These are phyloP conservation scores for Heterohyrax brucei DNA, from an alignment of 2,797 vertebrate species.

Conservation along the genomic window DNA sequence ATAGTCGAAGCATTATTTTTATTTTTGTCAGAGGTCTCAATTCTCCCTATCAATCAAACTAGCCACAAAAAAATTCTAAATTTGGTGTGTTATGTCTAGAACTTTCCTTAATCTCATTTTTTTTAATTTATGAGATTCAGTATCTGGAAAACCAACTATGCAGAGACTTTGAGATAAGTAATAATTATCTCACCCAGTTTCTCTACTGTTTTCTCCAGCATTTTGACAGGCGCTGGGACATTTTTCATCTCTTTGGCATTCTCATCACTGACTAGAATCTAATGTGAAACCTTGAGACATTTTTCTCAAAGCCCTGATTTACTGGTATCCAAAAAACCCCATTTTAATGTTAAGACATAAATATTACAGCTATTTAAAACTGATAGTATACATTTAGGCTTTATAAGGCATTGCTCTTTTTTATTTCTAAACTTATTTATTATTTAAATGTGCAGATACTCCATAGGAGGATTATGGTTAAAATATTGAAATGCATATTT, in stretches of 20 bases:
- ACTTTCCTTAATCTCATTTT: background rate
- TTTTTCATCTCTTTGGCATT: background rate
- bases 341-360: slow-evolving; percentile 51
- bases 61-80: background rate
- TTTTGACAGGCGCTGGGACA: background rate
- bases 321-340: background rate
- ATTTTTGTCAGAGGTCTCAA: background rate
- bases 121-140: background rate
- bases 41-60: background rate
- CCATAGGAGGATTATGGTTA: slow-evolving; percentile 22
- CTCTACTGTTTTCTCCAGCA: background rate
- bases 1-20: background rate
- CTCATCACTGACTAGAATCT: background rate
- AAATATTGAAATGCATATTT: slow-evolving; percentile 60
- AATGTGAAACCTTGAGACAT: background rate
- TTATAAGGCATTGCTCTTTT: slow-evolving; percentile 74
- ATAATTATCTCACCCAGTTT: background rate
- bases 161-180: background rate
- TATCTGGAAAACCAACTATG: slow-evolving; percentile 1
- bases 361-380: slow-evolving; percentile 41
- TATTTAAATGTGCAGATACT: slow-evolving; percentile 63
- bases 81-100: background rate
- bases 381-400: slow-evolving; percentile 34
- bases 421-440: slow-evolving; percentile 64
- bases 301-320: slow-evolving; percentile 32